Percentiles rank a stretch among this genome's conserved stretches.
Evolutionary conservation across 1,140 invertebrate species (phyloP).

Genomic region (Berghia stephanieae): DNA sequence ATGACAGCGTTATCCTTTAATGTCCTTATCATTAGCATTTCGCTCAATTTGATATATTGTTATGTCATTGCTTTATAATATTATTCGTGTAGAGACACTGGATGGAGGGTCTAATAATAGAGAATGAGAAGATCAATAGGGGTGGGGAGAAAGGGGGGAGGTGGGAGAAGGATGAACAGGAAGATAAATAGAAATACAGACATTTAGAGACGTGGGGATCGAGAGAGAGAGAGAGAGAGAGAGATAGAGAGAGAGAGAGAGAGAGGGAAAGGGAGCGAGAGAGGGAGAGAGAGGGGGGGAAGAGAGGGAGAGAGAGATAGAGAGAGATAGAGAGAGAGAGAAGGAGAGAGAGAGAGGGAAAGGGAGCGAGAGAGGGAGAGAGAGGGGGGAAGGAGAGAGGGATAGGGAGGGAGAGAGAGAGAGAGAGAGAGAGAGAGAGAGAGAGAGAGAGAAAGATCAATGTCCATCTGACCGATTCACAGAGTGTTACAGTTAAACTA

Average conservation of each 20-base stretch:
- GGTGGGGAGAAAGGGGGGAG: not conserved
- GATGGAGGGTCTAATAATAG: not conserved
- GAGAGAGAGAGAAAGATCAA: not conserved
- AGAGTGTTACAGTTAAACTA: no score
- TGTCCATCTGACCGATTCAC: no score
- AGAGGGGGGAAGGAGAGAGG: not conserved
- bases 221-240: conserved; percentile 21
- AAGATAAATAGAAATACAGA: conserved; percentile 16
- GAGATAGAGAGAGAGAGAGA: conserved; percentile 16
- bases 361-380: conserved; percentile 3
- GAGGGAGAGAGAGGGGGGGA: not conserved
- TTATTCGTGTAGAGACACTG: not conserved
- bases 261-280: no score
- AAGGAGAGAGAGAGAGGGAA: conserved; percentile 18
- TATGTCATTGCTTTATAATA: not conserved
- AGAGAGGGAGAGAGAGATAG: not conserved
- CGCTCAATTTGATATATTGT: not conserved
- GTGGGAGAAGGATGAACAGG: no score
- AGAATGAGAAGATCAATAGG: not conserved
- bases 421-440: not conserved
- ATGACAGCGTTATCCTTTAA: no score
- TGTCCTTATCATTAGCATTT: not conserved
- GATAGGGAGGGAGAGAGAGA: not conserved
- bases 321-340: no score
- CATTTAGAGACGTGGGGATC: not conserved